Percentiles rank a stretch among this genome's conserved stretches.
These are phyloP conservation scores for Shinisaurus crocodilurus DNA, from an alignment of 2,113 vertebrate genomes.

Conservation along the genomic window DNA sequence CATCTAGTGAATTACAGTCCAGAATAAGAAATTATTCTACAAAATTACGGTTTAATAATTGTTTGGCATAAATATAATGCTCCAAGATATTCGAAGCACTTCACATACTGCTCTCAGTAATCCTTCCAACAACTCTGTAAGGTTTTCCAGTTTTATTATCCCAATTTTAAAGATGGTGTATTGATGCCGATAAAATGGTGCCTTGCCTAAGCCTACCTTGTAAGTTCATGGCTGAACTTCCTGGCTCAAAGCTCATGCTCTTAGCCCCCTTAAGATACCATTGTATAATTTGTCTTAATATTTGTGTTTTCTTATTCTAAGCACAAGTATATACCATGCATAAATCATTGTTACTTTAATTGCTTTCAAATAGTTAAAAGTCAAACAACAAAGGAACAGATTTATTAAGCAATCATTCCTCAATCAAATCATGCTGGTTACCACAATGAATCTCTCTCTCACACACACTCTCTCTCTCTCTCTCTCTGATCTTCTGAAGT, in stretches of 20 bases:
- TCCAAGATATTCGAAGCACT: not conserved
- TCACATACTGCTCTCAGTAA: not conserved
- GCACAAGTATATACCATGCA: not conserved
- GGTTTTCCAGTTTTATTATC: not conserved
- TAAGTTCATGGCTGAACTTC: not conserved
- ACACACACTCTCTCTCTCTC: not conserved
- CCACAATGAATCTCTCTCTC: not conserved
- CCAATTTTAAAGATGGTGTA: not conserved
- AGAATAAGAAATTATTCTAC: not conserved
- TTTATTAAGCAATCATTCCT: constrained; percentile 30
- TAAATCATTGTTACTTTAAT: constrained; percentile 9
- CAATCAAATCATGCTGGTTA: constrained; percentile 19
- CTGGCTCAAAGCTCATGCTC: not conserved
- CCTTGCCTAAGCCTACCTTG: not conserved
- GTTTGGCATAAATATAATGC: not conserved
- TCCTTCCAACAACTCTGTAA: not conserved
- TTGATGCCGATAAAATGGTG: not conserved
- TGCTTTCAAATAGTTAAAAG: constrained; percentile 20
- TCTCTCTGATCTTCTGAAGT: not conserved
- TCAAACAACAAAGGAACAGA: not conserved
- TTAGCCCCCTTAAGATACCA: not conserved
- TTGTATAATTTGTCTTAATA: not conserved
- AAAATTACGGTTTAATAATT: not conserved
- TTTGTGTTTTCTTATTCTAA: constrained; percentile 44
- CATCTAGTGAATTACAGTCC: no score